phyloP scores from a whole-genome alignment of 2,113 vertebrate species.

The Glaucidium brasilianum region DNA sequence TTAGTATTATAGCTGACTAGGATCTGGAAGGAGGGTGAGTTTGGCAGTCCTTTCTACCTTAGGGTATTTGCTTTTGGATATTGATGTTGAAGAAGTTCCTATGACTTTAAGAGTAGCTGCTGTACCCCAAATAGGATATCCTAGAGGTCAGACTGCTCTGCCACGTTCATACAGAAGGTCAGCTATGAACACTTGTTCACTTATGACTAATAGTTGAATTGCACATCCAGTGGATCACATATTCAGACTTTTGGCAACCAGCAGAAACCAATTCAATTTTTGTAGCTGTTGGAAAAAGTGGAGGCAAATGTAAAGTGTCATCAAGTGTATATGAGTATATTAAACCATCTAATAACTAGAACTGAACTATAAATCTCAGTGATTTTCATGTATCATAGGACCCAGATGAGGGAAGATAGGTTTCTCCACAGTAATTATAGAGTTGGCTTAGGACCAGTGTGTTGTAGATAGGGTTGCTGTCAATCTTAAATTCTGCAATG shows the following conservation, averaged over 20 bases:
- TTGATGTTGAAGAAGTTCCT: neutral
- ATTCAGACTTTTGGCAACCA: neutral
- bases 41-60: neutral
- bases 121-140: neutral
- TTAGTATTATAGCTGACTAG: neutral
- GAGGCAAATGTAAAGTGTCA: neutral
- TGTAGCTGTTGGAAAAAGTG: neutral
- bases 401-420: neutral
- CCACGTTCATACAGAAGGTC: neutral
- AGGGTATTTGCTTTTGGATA: neutral
- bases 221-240: neutral
- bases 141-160: neutral
- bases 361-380: neutral
- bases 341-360: neutral
- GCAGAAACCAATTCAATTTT: neutral
- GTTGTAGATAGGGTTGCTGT: neutral
- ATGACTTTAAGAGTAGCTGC: neutral
- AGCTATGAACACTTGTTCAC: neutral
- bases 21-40: neutral
- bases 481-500: neutral
- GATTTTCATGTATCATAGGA: neutral
- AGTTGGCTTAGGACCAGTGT: neutral
- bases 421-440: neutral
- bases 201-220: neutral
- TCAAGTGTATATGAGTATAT: neutral